Evolutionary conservation across 2,888 invertebrate species (phyloP), one percentile per base, ranked within the genome.

Genomic region (Hirtodrosophila alboralis): DNA sequence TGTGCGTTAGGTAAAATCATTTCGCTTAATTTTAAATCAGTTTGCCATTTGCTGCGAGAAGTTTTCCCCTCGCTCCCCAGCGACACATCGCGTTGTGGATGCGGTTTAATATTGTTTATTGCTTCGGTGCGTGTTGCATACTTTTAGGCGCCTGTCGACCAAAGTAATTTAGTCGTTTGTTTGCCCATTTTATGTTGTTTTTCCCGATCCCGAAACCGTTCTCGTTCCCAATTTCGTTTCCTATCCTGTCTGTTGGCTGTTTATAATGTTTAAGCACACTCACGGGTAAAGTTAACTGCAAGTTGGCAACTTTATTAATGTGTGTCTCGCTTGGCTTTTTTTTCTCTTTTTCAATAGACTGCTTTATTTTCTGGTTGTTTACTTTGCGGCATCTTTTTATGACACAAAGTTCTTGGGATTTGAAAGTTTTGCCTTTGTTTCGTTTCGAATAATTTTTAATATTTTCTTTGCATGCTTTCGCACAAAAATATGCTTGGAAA

Each of bases 21-120:
- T 75, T 71, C 68, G 74, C 76, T 85, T 85, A 81, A 81, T 85
- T 81, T 81, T 79, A 81, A 81, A 85, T 81, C 81, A 81, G 81
- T 81, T 81, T 83, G 57, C 79, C 79, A 79, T 81, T 80, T 81
- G 62, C 59, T 59, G 41, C 28, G 30, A 23, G 40, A 70, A 74
- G 57, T 61, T 73, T 59, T 37, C 9, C 16, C 4, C 8, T 33
- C 10, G 28, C 54, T 18, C 36, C 31, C 37, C 36, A 14, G 37
- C 18, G n/a, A 51, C n/a, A n/a, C n/a, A n/a, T n/a, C n/a, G n/a
- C n/a, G n/a, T n/a, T 51, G 36, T 33, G 57, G 27, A 41, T 77
- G 83, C 43, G 75, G 72, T 68, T 68, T 66, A 57, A 73, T 78
- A 78, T 81, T 67, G 79, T 78, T 80, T 81, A 85, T 84, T 69